phyloP scores from a whole-genome alignment of 2,113 vertebrate genomes.

The Myotis lucifugus region DNA sequence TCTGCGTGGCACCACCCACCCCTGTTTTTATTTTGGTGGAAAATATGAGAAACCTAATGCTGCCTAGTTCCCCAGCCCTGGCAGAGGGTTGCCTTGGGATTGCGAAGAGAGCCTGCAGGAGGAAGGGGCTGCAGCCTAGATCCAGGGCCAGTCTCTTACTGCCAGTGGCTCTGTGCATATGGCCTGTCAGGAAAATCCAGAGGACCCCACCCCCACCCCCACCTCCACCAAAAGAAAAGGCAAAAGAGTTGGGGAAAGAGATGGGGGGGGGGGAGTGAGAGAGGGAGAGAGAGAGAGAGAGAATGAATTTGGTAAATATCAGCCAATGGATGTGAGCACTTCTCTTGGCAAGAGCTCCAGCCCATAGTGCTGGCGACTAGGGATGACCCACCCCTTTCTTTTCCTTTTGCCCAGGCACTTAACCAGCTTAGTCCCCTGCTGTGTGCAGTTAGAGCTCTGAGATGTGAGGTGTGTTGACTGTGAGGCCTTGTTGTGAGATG shows the following conservation, averaged over 20 bases:
- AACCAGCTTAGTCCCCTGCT: background rate
- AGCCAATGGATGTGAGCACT: background rate
- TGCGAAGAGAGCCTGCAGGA: background rate
- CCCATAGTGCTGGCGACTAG: background rate
- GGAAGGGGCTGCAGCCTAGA: background rate
- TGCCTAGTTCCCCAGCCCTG: background rate
- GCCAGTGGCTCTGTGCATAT: accelerated
- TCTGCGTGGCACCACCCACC: background rate
- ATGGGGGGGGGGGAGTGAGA: background rate
- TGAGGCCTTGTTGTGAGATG: constrained; percentile 69
- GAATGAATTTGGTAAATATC: background rate
- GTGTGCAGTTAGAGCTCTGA: accelerated
- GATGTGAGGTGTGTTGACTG: constrained; percentile 60
- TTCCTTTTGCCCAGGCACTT: background rate
- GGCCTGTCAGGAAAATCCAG: accelerated
- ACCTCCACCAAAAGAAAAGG: background rate
- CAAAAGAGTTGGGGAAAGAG: background rate
- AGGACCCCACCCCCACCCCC: too few relatives aligned
- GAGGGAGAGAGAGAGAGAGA: too few relatives aligned
- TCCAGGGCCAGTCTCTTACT: background rate
- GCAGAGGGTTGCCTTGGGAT: background rate
- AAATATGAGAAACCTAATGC: background rate
- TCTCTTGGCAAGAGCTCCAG: background rate
- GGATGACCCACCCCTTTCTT: background rate
- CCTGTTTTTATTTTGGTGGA: background rate